phyloP scores from a whole-genome alignment of 1,140 invertebrate species.

The Conus betulinus region DNA sequence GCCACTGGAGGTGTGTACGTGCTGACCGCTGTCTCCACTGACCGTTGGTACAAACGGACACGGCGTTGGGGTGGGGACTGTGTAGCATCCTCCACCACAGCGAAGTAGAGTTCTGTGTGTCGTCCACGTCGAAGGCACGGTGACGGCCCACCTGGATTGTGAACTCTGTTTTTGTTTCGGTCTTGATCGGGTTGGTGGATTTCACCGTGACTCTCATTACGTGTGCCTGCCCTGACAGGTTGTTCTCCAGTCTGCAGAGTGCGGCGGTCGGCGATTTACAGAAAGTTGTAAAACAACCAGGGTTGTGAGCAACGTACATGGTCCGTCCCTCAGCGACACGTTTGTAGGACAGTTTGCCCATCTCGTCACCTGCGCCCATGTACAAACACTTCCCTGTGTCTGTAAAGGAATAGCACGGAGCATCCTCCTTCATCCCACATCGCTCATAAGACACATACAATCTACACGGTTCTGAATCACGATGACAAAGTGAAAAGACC shows the following conservation, averaged over 20 bases:
- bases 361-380: neutral
- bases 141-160: neutral
- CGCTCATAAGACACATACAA: neutral
- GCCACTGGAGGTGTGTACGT: neutral
- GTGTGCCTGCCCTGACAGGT: neutral
- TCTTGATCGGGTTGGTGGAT: neutral
- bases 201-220: neutral
- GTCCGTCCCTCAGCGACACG: neutral
- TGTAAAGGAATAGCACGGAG: neutral
- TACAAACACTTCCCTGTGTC: neutral
- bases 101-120: neutral
- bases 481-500: conserved; percentile 8
- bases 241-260: neutral
- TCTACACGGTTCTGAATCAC: neutral
- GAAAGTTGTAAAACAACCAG: neutral
- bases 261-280: neutral
- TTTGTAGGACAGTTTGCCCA: neutral
- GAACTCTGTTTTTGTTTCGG: neutral
- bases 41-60: neutral
- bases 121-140: neutral
- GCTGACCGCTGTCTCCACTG: neutral
- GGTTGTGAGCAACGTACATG: neutral
- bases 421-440: neutral
- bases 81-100: neutral
- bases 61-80: neutral